phyloP scores from a whole-genome alignment of 2,888 invertebrate genomes.

The Microctonus aethiopoides region DNA sequence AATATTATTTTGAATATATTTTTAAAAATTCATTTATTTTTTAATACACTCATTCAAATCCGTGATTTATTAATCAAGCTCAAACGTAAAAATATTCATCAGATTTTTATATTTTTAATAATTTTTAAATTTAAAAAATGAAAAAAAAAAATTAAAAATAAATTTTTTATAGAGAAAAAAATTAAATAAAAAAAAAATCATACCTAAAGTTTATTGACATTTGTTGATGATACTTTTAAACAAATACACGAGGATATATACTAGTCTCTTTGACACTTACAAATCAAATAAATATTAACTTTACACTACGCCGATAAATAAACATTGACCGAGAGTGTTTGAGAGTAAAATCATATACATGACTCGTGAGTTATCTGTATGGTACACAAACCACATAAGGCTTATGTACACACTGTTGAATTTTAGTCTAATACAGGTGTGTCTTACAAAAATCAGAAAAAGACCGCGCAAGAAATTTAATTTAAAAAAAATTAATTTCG shows the following conservation, averaged over 20 bases:
- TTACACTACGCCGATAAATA: conserved; percentile 41
- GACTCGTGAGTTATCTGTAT: neutral
- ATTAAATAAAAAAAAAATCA: no score
- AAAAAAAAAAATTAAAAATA: no score
- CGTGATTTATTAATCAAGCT: no score
- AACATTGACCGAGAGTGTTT: conserved; percentile 47
- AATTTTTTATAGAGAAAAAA: no score
- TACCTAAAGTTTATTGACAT: conserved; percentile 10
- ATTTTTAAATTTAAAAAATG: no score
- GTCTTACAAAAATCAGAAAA: neutral
- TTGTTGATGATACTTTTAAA: conserved; percentile 41
- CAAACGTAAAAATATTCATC: no score
- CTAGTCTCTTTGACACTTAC: conserved; percentile 56
- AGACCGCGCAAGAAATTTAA: no score
- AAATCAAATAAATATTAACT: conserved; percentile 56
- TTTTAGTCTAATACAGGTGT: neutral
- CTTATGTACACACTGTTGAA: neutral
- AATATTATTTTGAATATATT: no score
- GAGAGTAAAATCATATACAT: conserved; percentile 22
- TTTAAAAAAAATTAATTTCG: no score
- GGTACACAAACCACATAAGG: neutral
- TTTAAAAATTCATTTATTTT: no score
- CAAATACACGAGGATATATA: conserved; percentile 45
- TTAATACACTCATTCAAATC: no score
- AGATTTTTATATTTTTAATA: no score